phyloP scores from a whole-genome alignment of 2,888 invertebrate genomes.

The Suillia variegata region DNA sequence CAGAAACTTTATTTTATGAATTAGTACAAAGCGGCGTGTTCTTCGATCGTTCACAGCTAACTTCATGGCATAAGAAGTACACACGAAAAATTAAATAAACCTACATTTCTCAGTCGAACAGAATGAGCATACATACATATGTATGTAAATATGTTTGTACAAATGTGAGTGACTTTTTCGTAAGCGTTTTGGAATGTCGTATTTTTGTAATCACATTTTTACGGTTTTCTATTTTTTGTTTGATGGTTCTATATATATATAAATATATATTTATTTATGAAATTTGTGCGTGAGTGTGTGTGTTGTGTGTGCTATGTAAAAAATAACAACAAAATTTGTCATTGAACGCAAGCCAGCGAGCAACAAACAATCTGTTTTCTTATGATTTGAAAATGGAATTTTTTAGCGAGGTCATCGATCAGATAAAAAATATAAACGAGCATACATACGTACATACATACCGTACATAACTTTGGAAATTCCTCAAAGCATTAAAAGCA shows the following conservation, averaged over 20 bases:
- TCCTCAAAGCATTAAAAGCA: too few species aligned
- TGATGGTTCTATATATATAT: too few species aligned
- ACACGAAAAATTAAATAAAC: not conserved
- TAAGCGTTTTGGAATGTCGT: constrained; percentile 32
- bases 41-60: constrained; percentile 22
- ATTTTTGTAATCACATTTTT: constrained; percentile 22
- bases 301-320: not conserved
- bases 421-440: too few species aligned
- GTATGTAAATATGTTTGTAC: constrained; percentile 12
- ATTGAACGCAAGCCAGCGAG: constrained; percentile 44
- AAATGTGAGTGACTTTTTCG: constrained; percentile 31
- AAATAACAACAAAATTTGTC: constrained; percentile 41
- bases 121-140: not conserved
- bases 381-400: constrained; percentile 9
- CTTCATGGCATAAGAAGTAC: constrained; percentile 14
- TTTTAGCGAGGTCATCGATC: constrained; percentile 4
- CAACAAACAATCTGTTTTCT: constrained; percentile 27
- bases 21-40: constrained; percentile 19
- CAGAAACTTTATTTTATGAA: constrained; percentile 19
- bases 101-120: constrained; percentile 7
- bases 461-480: too few species aligned
- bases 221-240: constrained; percentile 9
- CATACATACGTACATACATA: too few species aligned
- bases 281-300: not conserved
- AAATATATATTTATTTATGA: too few species aligned